Conservation (phyloP, 2,888 invertebrate genomes). For the Sceliomorpha sp. region DNA sequence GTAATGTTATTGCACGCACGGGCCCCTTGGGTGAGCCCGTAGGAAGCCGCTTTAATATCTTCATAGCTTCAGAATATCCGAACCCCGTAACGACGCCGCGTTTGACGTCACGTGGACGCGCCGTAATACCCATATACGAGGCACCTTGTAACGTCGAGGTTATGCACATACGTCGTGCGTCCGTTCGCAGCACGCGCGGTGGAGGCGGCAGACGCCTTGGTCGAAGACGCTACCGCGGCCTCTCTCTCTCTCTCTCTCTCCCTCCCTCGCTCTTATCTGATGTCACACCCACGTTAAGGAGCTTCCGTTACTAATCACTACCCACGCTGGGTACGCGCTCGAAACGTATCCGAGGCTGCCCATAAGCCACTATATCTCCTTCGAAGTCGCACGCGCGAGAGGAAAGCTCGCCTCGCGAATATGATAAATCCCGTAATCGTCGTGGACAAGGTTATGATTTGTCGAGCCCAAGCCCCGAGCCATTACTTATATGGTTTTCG, state of each 20-base stretch:
- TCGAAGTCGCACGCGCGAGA: conserved; percentile 42
- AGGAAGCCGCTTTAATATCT: too few relatives aligned
- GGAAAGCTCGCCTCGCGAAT: conserved; percentile 34
- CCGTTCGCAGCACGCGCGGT: neutral
- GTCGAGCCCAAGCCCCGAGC: conserved; percentile 29
- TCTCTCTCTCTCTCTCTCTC: too few relatives aligned
- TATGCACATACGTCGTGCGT: too few relatives aligned
- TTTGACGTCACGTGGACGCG: too few relatives aligned
- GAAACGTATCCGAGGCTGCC: conserved; percentile 24
- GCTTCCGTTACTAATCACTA: conserved; percentile 57
- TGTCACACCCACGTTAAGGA: conserved; percentile 49
- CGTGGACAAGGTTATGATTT: conserved; percentile 16
- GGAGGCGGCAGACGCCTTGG: conserved; percentile 3
- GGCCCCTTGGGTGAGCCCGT: too few relatives aligned
- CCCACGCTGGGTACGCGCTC: conserved; percentile 39
- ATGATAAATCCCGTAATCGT: conserved; percentile 40
- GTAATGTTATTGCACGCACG: too few relatives aligned
- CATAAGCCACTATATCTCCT: conserved; percentile 29
- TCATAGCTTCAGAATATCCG: too few relatives aligned
- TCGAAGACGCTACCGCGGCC: conserved; percentile 11
- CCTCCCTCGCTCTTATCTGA: conserved; percentile 61
- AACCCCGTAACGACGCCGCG: too few relatives aligned
- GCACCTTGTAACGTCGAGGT: conserved; percentile 13
- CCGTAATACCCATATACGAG: neutral
- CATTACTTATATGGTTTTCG: conserved; percentile 32